phyloP scores from a whole-genome alignment of 2,888 invertebrate species.

The Drosophila dives region DNA sequence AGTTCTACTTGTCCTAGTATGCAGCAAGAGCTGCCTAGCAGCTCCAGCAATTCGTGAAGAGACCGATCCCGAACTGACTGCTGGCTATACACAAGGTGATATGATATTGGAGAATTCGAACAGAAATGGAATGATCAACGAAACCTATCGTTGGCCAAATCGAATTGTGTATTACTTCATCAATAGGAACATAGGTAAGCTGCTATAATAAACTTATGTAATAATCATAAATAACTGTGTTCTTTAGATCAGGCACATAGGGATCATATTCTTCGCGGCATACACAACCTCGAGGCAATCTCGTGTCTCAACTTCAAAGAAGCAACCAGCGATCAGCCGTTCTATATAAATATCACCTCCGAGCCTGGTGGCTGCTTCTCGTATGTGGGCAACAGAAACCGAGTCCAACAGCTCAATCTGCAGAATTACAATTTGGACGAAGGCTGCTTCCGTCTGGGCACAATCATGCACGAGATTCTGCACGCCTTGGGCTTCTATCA shows the following conservation, averaged over 20 bases:
- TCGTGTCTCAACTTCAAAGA: slow-evolving; percentile 90
- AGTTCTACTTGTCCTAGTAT: slow-evolving; percentile 5
- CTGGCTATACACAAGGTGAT: slow-evolving; percentile 90
- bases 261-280: slow-evolving; percentile 88
- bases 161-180: slow-evolving; percentile 88
- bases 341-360: slow-evolving; percentile 76
- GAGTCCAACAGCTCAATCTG: slow-evolving; percentile 82
- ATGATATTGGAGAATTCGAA: slow-evolving; percentile 86
- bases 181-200: slow-evolving; percentile 51
- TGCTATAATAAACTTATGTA: not conserved
- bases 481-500: slow-evolving; percentile 92
- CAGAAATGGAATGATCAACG: slow-evolving; percentile 87
- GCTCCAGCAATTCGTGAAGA: slow-evolving; percentile 44
- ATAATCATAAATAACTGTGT: not conserved
- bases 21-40: slow-evolving; percentile 4
- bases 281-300: slow-evolving; percentile 89
- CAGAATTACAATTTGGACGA: slow-evolving; percentile 65
- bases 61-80: slow-evolving; percentile 90
- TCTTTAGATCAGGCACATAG: slow-evolving; percentile 85
- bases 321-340: slow-evolving; percentile 84
- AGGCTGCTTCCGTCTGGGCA: slow-evolving; percentile 85
- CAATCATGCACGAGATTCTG: slow-evolving; percentile 91
- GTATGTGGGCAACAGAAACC: slow-evolving; percentile 88
- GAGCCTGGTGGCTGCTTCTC: slow-evolving; percentile 90
- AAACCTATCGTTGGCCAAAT: slow-evolving; percentile 87